phyloP scores from a whole-genome alignment of 2,888 invertebrate genomes.

The Cephus pygmeus region DNA sequence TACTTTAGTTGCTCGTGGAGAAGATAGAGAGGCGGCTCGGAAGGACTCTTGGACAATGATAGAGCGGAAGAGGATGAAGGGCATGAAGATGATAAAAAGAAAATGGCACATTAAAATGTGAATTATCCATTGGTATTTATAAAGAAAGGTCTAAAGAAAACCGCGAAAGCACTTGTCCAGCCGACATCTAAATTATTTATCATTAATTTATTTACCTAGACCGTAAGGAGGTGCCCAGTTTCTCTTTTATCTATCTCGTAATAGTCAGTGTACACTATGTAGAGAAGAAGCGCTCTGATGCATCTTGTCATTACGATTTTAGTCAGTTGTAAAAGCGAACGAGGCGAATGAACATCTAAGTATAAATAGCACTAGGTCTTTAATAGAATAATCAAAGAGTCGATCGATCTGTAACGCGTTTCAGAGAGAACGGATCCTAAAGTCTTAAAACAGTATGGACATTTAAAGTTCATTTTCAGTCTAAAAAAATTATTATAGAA shows the following conservation, averaged over 20 bases:
- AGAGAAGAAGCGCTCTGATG: constrained; percentile 25
- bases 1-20: background rate
- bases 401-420: background rate
- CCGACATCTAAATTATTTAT: constrained; percentile 52
- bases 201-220: constrained; percentile 57
- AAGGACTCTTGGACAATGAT: background rate
- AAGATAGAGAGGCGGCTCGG: background rate
- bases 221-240: constrained; percentile 29
- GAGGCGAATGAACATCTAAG: constrained; percentile 4
- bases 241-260: constrained; percentile 33
- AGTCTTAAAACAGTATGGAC: background rate
- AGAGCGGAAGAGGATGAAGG: constrained; percentile 23
- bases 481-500: background rate
- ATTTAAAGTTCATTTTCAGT: background rate
- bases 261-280: constrained; percentile 52
- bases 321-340: constrained; percentile 32
- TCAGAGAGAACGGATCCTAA: background rate
- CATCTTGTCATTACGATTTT: constrained; percentile 48
- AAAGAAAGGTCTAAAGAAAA: constrained; percentile 20
- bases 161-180: constrained; percentile 41
- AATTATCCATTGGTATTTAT: background rate
- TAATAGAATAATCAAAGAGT: background rate
- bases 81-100: constrained; percentile 19
- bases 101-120: constrained; percentile 19
- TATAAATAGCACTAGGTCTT: constrained; percentile 2